These are phyloP conservation scores for Desmodus rotundus DNA, from an alignment of 2,113 vertebrate genomes.

Conservation along the genomic window DNA sequence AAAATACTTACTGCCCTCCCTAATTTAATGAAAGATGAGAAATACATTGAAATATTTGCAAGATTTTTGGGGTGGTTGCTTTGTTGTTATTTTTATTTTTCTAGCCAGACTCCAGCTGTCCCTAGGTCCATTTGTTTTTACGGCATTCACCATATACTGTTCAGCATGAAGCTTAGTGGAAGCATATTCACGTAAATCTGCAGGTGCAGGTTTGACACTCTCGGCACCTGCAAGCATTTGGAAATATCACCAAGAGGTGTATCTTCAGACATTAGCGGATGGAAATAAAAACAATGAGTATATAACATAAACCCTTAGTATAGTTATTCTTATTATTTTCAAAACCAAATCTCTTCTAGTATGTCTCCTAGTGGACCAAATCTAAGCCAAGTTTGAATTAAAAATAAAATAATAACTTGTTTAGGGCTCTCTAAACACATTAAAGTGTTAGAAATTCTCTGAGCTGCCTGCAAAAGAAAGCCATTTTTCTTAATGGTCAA, in stretches of 20 bases:
- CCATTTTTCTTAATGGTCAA: slow-evolving; percentile 19
- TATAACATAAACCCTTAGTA: slow-evolving; percentile 8
- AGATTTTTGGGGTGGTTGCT: not conserved
- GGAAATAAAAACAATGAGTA: not conserved
- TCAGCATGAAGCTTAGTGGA: not conserved
- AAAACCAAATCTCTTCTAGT: not conserved
- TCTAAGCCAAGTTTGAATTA: slow-evolving; percentile 50
- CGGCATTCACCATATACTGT: not conserved
- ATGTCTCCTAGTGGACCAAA: slow-evolving; percentile 46
- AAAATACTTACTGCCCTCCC: not conserved
- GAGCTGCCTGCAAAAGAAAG: slow-evolving; percentile 26
- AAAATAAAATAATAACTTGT: slow-evolving; percentile 49
- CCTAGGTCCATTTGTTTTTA: not conserved
- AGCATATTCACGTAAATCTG: slow-evolving; percentile 27
- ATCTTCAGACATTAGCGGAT: not conserved
- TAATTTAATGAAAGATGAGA: not conserved
- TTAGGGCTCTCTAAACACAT: slow-evolving; percentile 22
- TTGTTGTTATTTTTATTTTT: slow-evolving; percentile 22
- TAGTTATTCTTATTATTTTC: slow-evolving; percentile 35
- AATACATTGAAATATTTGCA: not conserved
- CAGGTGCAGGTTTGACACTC: slow-evolving; percentile 29
- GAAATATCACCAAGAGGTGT: not conserved
- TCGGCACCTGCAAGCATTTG: not conserved
- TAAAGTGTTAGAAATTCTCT: slow-evolving; percentile 27
- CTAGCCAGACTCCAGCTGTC: not conserved